Base-by-base conservation (phyloP, 37 sponge, comb jelly and placozoan genomes). In the Cladorhizidae sp. region DNA sequence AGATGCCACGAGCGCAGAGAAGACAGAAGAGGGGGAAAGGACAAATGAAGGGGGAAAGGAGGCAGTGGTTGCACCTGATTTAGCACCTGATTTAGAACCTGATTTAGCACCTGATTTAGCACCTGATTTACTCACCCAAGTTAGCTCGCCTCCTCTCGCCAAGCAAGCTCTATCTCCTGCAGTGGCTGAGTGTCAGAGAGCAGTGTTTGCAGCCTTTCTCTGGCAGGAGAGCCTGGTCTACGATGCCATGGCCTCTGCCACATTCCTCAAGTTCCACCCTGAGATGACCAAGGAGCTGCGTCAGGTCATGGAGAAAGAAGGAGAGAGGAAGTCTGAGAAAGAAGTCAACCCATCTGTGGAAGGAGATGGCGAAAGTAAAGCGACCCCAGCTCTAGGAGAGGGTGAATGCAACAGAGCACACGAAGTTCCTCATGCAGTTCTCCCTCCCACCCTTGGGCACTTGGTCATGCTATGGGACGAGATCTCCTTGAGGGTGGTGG, bases 201-300 rank as follows among this genome's bases (percentile, higher is more conserved):
- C 97, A 40, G 80, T 93, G n/a, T 94, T 83, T 70, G 89, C 94
- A 73, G 99, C 99, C 21, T 98, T 91, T 64, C 75, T 98, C 36
- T 98, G 99, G 99, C 99, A 98, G 61, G 94, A 95, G 50, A 91
- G 91, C 0, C 59, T 95, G 26, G 93, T 94, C 1, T 74, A 91
- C 33, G 99, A 98, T 82, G 99, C 99, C 26, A 89, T 91, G 72
- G 96, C 88, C 29, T 90, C 95, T 55, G 86, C 99, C 2, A 81
- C 90, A 17, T 91, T 87, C 85, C 89, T 98, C 83, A 98, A 95
- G 67, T 93, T 95, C 49, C 77, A 95, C 54, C 89, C 95, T 1
- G 80, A 81, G 26, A n/a, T 91, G 75, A 86, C 57, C 9, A 86
- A 87, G 51, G 91, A 89, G 83, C 33, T 75, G 70, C 58, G 79